Conservation (phyloP, 1,140 invertebrate species). For the Aleiodes sp. region DNA sequence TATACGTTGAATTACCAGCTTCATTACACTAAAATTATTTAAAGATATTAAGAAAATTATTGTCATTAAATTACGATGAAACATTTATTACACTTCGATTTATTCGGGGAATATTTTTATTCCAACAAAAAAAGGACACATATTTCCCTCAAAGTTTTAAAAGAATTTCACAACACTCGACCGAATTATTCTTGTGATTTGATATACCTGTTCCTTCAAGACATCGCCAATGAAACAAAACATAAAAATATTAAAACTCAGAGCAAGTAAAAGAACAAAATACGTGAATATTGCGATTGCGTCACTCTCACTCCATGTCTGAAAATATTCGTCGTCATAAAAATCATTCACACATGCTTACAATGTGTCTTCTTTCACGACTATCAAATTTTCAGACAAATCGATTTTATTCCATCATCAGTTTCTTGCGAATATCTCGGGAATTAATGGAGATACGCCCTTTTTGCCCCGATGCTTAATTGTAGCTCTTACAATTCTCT, state of each 20-base stretch:
- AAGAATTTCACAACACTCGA: not conserved
- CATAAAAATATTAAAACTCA: constrained; percentile 49
- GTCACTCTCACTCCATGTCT: constrained; percentile 45
- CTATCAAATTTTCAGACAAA: no score
- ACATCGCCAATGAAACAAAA: constrained; percentile 50
- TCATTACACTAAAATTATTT: constrained; percentile 10
- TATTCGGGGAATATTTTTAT: no score
- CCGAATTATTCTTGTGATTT: not conserved
- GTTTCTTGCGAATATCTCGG: no score
- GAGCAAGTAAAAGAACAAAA: constrained; percentile 41
- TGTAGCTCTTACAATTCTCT: no score
- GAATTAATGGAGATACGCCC: not conserved
- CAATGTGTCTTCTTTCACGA: no score
- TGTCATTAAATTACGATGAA: not conserved
- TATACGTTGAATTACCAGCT: constrained; percentile 16
- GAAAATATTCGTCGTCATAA: no score
- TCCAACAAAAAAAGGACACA: not conserved
- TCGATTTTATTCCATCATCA: no score
- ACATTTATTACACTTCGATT: no score
- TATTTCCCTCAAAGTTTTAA: not conserved
- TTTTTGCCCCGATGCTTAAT: no score
- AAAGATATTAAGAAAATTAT: not conserved
- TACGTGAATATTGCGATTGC: constrained; percentile 39
- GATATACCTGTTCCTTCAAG: constrained; percentile 44
- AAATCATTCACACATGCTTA: no score